These are phyloP conservation scores for Aporrectodea caliginosa DNA, from an alignment of 1,140 invertebrate species.

Conservation along the genomic window DNA sequence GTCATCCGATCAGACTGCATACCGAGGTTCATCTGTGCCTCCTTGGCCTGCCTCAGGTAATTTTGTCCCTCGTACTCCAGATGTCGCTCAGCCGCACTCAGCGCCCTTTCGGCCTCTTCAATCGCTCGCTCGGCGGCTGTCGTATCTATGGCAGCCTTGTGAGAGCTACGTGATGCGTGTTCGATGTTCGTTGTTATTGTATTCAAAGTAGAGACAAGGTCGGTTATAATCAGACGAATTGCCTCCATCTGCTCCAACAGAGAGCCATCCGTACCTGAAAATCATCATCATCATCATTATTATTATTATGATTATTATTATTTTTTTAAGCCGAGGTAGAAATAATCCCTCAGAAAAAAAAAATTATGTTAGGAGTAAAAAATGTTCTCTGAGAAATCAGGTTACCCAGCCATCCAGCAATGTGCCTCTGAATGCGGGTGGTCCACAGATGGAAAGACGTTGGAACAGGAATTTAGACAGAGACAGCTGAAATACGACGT, in stretches of 20 bases:
- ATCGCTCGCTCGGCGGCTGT: constrained; percentile 68
- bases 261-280: neutral
- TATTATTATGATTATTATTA: no score
- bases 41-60: constrained; percentile 73
- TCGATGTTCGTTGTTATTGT: constrained; percentile 40
- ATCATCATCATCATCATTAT: no score
- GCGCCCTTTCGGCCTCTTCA: constrained; percentile 66
- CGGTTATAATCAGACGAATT: constrained; percentile 38
- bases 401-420: no score
- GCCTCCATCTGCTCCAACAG: constrained; percentile 10
- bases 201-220: constrained; percentile 41
- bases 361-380: no score
- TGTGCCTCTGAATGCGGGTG: no score
- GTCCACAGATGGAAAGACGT: no score
- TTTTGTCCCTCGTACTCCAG: constrained; percentile 73
- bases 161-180: constrained; percentile 33
- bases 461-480: no score
- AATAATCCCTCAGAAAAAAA: no score
- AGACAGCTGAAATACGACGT: no score
- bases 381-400: no score
- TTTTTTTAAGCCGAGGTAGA: no score
- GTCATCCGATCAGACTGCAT: constrained; percentile 88
- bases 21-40: constrained; percentile 78
- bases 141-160: constrained; percentile 62
- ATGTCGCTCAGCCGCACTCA: constrained; percentile 63